Evolutionary conservation across 1,140 invertebrate genomes (phyloP).

Genomic region (Drosophila lini): DNA sequence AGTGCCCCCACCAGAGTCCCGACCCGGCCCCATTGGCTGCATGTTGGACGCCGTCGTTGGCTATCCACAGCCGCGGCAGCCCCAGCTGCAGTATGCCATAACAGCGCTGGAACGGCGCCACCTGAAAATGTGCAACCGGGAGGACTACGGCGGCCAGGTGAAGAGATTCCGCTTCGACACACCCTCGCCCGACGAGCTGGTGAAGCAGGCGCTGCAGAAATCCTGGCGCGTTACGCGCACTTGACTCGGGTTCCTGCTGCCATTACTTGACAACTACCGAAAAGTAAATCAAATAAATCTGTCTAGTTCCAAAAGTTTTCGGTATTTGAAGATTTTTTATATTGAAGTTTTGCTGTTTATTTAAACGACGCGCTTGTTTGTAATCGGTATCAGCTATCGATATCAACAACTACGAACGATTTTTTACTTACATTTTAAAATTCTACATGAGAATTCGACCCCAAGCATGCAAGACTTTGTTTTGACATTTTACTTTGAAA

Average conservation of each 20-base stretch:
- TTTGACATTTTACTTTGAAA: too few relatives aligned
- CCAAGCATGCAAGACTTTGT: too few relatives aligned
- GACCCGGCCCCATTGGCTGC: conserved; percentile 34
- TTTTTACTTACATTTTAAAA: too few relatives aligned
- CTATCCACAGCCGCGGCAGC: conserved; percentile 36
- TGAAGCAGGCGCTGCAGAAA: conserved; percentile 64
- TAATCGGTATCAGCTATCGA: background rate
- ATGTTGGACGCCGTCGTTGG: conserved; percentile 53
- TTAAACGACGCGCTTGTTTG: background rate
- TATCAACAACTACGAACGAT: too few relatives aligned
- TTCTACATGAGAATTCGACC: too few relatives aligned
- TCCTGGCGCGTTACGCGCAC: conserved; percentile 58
- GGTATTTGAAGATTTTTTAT: background rate
- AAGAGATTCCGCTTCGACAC: conserved; percentile 74
- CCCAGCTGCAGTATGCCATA: conserved; percentile 45
- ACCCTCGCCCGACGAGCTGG: conserved; percentile 72
- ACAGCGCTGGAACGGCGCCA: conserved; percentile 34
- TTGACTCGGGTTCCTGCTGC: conserved; percentile 11
- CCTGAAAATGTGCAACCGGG: conserved; percentile 44
- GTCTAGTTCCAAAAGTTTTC: background rate
- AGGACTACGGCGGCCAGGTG: conserved; percentile 57
- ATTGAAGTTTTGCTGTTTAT: too few relatives aligned
- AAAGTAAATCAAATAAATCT: conserved; percentile 24
- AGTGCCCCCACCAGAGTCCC: background rate
- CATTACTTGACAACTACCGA: conserved; percentile 38